Base-by-base conservation (phyloP, 2,888 invertebrate genomes). In the Cantharis flavilabris region DNA sequence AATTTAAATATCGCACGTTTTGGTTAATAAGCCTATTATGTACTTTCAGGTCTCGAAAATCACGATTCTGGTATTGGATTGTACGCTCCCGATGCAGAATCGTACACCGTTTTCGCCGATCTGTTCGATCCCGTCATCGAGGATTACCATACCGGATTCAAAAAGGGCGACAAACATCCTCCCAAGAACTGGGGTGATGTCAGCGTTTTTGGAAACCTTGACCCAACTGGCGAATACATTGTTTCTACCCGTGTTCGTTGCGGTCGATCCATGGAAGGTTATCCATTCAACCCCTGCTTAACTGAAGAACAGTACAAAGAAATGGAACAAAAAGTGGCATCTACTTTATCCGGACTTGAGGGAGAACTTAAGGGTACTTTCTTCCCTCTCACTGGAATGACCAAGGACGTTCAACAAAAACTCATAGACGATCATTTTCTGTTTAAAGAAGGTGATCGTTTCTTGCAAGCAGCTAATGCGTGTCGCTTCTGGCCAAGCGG, bases 71-170 rank as follows among this genome's bases (percentile, higher is more conserved):
- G 98, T 86, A 96, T 98, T 81, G 98, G 98, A 88, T 96, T 98
- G 90, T 98, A 98, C 88, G 98, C 98, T 77, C 98, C 98, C 78
- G 98, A 98, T 89, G 98, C 98, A 81, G 98, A 98, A 89, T 89
- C 98, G 75, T 99, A 98, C 92, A 94, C 95, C 84, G 92, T 95
- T 75, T 99, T 98, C 89, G 92, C 96, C 81, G 96, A 96, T 76
- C 92, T 99, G 83, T 98, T 99, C 90, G 97, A 98, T 90, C 98
- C 98, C 89, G 96, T 99, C 91, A 98, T 99, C 89, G 97, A 97
- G 88, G 98, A 98, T 88, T 98, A 98, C 92, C 98, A 98, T 91
- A 93, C 92, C 89, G 98, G 98, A 84, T 98, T 98, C 93, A 96
- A 95, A 92, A 94, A 96, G 90, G 93, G 94, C 87, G 97, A 97